Conservation (phyloP, 35 echinoderm and acorn worm genomes). For the Ophioderma brevispina region DNA sequence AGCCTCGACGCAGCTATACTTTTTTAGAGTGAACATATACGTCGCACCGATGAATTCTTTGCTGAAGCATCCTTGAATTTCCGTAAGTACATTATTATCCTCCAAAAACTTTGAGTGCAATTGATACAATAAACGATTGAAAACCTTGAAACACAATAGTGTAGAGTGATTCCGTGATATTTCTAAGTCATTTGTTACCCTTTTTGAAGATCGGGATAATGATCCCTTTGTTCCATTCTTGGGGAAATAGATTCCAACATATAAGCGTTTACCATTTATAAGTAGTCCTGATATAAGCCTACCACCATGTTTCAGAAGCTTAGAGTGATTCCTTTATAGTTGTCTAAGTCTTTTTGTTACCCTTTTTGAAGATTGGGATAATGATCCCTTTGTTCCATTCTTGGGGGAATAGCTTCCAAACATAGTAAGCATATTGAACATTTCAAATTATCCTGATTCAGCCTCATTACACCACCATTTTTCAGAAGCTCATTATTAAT, state of each 20-base stretch:
- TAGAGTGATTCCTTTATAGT: no score
- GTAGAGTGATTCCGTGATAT: background rate
- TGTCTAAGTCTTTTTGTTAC: background rate
- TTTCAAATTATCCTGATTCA: background rate
- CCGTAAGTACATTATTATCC: background rate
- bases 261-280: no score
- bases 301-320: no score
- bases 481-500: background rate
- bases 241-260: no score
- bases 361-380: slow-evolving; percentile 3
- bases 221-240: no score
- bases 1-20: background rate
- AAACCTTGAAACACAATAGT: background rate
- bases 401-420: background rate
- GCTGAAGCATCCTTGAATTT: background rate
- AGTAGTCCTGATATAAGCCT: no score
- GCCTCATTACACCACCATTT: background rate
- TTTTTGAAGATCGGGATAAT: no score
- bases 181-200: no score
- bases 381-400: slow-evolving; percentile 9
- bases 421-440: background rate
- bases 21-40: background rate
- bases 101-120: background rate
- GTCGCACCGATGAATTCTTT: slow-evolving; percentile 11
- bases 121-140: background rate